These are phyloP conservation scores for Epizoanthus scotinus DNA, from an alignment of 92 coral and sea anemone species.

Conservation along the genomic window DNA sequence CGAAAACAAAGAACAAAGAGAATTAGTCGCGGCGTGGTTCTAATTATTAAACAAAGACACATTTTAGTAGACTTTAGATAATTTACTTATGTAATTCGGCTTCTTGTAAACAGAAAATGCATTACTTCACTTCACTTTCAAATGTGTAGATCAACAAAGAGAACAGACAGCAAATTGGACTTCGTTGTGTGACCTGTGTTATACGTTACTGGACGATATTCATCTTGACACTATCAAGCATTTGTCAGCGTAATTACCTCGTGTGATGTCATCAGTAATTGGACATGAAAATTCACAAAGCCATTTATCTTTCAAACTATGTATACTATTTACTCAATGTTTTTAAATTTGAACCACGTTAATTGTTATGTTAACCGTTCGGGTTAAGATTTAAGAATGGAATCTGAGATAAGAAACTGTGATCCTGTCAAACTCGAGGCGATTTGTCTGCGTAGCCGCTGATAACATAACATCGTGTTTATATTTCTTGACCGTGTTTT, in stretches of 20 bases:
- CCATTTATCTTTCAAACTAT: not conserved
- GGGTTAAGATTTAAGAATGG: not conserved
- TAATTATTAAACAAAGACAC: not conserved
- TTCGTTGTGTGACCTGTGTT: too few relatives aligned
- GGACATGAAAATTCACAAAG: conserved; percentile 1
- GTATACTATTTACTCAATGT: not conserved
- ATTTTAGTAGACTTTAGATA: not conserved
- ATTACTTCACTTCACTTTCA: not conserved
- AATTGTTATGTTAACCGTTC: conserved; percentile 2
- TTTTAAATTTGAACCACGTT: not conserved
- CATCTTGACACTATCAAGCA: not conserved
- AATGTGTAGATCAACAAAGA: conserved; percentile 7
- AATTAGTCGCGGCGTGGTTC: not conserved
- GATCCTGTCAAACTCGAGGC: conserved; percentile 9
- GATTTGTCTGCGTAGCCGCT: conserved; percentile 1
- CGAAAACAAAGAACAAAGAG: not conserved
- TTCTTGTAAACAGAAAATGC: conserved; percentile 3
- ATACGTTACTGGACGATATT: not conserved
- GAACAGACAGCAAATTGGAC: not conserved
- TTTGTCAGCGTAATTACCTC: not conserved
- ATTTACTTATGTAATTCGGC: not conserved
- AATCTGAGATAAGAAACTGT: conserved; percentile 1
- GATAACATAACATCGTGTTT: conserved; percentile 32
- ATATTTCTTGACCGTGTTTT: conserved; percentile 9
- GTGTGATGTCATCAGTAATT: conserved; percentile 8